Base-by-base conservation (phyloP, 2,888 invertebrate genomes). In the Drosophila meridiana region DNA sequence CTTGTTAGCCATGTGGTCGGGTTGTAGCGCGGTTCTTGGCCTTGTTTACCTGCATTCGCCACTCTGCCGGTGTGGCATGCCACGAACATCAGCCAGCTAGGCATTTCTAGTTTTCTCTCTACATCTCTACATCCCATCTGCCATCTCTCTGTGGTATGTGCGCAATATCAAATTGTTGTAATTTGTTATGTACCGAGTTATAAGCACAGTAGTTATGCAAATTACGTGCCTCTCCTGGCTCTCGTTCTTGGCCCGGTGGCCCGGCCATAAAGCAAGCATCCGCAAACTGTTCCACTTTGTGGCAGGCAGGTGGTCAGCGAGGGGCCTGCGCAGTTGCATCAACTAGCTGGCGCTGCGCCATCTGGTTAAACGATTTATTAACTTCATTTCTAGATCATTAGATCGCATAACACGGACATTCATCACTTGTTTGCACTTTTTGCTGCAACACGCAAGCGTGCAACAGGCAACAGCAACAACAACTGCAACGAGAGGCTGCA, bases 371-470 rank as follows among this genome's bases (percentile, higher is more conserved):
- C 92, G 91, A 92, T 92, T 92, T 92, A 92, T 92, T 91, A 92
- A 92, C 92, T 91, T 91, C 86, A 91, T 92, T 92, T 92, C 92
- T 90, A 91, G 92, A 92, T 91, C 92, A 92, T 92, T 92, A 92
- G 92, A 92, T 92, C 91, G 91, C 84, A 90, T 91, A 92, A 91
- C 91, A 91, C 83, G 92, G 91, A 88, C 91, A 92, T 92, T 92
- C 91, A 91, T 92, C 92, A 92, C 91, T 86, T 91, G 88, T 78
- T 79, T 74, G 70, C 76, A 70, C 61, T 67, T 63, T 73, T 75
- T 78, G 63, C 50, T 52, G 64, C 73, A 76, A 40, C 76, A 78
- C 77, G 77, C 77, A 74, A 78, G 69, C 57, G 62, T 64, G 64
- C 67, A 56, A 57, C 63, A 59, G 32, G n/a, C 5, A 20, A 36